Conservation (phyloP, 2,888 invertebrate species). For the Epirrhoe alternata region DNA sequence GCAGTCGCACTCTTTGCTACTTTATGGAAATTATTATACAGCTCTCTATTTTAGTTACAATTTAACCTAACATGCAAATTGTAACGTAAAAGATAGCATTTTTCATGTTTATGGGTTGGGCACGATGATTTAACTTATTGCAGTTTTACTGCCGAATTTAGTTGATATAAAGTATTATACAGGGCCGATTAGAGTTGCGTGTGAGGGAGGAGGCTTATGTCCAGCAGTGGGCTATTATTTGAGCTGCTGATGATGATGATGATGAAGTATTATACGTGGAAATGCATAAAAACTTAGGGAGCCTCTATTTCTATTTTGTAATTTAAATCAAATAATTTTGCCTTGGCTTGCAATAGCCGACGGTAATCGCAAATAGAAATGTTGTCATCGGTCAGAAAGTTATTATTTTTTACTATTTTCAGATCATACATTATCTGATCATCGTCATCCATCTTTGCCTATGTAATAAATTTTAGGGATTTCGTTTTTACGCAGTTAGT, state of each 20-base stretch:
- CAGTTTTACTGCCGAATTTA: slow-evolving; percentile 19
- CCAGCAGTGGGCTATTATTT: no score
- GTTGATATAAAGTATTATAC: neutral
- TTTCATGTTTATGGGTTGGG: slow-evolving; percentile 14
- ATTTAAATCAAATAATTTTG: neutral
- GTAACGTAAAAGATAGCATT: slow-evolving; percentile 24
- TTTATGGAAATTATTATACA: slow-evolving; percentile 42
- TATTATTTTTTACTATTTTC: no score
- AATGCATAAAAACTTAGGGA: neutral
- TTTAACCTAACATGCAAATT: slow-evolving; percentile 36
- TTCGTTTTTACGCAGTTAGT: no score
- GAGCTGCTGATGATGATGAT: no score
- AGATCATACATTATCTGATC: no score
- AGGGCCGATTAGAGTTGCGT: no score
- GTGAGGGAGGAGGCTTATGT: no score
- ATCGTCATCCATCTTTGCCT: no score
- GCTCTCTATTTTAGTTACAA: slow-evolving; percentile 36
- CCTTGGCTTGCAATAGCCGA: neutral
- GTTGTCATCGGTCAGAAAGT: neutral
- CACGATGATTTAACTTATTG: slow-evolving; percentile 14
- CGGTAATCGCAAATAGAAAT: neutral
- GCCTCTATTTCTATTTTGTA: neutral
- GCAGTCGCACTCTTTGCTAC: slow-evolving; percentile 38
- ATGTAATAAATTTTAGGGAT: neutral
- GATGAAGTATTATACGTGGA: no score